Conservation (phyloP, 1,140 invertebrate genomes). For the Tachypleus tridentatus region DNA sequence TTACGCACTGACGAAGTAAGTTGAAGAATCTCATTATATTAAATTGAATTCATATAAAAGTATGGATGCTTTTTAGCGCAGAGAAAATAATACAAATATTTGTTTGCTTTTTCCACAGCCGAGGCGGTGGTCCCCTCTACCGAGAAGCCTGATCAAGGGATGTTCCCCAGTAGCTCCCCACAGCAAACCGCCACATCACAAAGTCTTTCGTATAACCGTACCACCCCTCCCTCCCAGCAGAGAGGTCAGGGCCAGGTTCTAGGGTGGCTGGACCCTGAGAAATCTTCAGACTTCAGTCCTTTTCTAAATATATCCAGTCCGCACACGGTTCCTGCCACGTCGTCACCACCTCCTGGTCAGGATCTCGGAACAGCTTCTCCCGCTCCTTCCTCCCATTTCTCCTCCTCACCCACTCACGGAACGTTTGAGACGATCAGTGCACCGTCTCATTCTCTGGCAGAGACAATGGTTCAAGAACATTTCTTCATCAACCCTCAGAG, state of each 20-base stretch:
- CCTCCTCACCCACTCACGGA: constrained; percentile 2
- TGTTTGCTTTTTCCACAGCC: constrained; percentile 21
- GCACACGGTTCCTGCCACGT: background rate
- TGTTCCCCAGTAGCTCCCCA: constrained; percentile 23
- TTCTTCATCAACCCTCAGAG: background rate
- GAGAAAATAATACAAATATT: too few species aligned
- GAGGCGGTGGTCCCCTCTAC: constrained; percentile 20
- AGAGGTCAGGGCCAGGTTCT: constrained; percentile 1
- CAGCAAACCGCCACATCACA: constrained; percentile 25
- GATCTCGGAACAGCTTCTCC: constrained; percentile 1
- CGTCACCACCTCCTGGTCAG: constrained; percentile 11
- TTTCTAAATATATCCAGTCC: constrained; percentile 14
- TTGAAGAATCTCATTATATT: too few species aligned
- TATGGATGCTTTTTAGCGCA: too few species aligned
- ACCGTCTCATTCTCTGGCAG: constrained; percentile 1
- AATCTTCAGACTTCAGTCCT: constrained; percentile 15
- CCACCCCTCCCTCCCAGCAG: constrained; percentile 21
- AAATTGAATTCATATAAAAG: too few species aligned
- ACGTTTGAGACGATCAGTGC: background rate
- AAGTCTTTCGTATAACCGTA: constrained; percentile 35
- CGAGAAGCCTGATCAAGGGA: constrained; percentile 21
- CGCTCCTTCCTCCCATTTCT: constrained; percentile 7
- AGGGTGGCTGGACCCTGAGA: constrained; percentile 14
- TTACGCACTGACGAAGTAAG: too few species aligned
- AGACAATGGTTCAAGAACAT: background rate